Conservation (phyloP, 2,888 invertebrate genomes). For the Tetranychus truncatus region DNA sequence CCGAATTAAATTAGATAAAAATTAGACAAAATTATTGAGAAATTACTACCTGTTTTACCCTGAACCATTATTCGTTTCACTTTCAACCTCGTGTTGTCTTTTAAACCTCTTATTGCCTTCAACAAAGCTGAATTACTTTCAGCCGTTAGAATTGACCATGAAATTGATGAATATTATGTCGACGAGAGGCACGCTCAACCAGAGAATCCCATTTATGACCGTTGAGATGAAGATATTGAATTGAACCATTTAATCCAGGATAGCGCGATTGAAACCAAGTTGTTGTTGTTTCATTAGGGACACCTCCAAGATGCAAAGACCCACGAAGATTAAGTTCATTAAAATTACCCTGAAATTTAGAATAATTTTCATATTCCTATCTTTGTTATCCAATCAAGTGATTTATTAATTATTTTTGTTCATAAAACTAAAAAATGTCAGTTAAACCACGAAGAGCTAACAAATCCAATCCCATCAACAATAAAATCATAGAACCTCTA, state of each 20-base stretch:
- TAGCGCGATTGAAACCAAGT: background rate
- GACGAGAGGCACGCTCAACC: conserved; percentile 29
- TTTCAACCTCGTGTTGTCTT: too few species aligned
- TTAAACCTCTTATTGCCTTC: too few species aligned
- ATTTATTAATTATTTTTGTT: background rate
- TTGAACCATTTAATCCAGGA: conserved; percentile 45
- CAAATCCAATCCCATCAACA: background rate
- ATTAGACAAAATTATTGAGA: too few species aligned
- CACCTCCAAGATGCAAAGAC: conserved; percentile 58
- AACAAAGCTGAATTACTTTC: too few species aligned
- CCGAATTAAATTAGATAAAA: too few species aligned
- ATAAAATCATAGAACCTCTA: conserved; percentile 3
- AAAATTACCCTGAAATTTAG: conserved; percentile 44
- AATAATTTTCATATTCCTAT: background rate
- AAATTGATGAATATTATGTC: background rate
- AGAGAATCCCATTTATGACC: conserved; percentile 43
- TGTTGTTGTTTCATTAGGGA: conserved; percentile 29
- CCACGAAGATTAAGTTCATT: conserved; percentile 62
- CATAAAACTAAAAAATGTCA: background rate
- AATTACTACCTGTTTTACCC: too few species aligned
- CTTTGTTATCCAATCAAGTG: too few species aligned
- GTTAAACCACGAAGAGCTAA: background rate
- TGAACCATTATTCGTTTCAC: too few species aligned
- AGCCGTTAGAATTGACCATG: background rate
- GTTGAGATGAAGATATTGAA: conserved; percentile 62